phyloP scores from a whole-genome alignment of 2,888 invertebrate genomes.

The Melolontha melolontha region DNA sequence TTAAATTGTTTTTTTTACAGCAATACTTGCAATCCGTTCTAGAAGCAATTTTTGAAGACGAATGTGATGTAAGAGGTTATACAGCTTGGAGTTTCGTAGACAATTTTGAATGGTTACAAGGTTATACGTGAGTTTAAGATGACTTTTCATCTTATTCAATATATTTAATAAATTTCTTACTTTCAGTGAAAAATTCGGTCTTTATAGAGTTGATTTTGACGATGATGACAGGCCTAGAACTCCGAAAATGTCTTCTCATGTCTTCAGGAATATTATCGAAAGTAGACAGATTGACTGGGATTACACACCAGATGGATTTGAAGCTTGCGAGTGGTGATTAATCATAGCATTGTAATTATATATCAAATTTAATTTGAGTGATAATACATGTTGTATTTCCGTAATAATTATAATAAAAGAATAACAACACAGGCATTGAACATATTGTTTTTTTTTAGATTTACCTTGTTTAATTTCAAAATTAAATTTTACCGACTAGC shows the following conservation, averaged over 20 bases:
- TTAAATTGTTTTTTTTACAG: slow-evolving; percentile 29
- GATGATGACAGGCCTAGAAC: slow-evolving; percentile 14
- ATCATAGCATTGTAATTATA: too few species aligned
- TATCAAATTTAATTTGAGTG: too few species aligned
- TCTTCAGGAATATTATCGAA: slow-evolving; percentile 26
- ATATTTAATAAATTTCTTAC: background rate
- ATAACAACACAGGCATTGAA: too few species aligned
- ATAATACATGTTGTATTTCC: too few species aligned
- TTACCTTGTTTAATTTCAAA: too few species aligned
- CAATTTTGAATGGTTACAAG: slow-evolving; percentile 81
- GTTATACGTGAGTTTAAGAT: slow-evolving; percentile 71
- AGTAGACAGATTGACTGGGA: slow-evolving; percentile 50
- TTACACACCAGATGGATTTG: slow-evolving; percentile 60
- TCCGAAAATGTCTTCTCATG: slow-evolving; percentile 32
- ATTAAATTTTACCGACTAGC: too few species aligned
- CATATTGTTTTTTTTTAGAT: too few species aligned
- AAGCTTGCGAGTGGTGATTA: background rate
- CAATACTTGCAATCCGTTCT: slow-evolving; percentile 65
- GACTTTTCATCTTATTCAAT: too few species aligned
- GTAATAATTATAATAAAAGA: too few species aligned
- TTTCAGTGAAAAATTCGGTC: slow-evolving; percentile 29
- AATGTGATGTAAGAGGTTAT: slow-evolving; percentile 72
- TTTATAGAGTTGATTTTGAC: slow-evolving; percentile 22
- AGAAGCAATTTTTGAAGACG: slow-evolving; percentile 67
- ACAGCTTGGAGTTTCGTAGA: slow-evolving; percentile 82